These are phyloP conservation scores for Mesaphorura yosii DNA, from an alignment of 1,140 invertebrate genomes.

Conservation along the genomic window DNA sequence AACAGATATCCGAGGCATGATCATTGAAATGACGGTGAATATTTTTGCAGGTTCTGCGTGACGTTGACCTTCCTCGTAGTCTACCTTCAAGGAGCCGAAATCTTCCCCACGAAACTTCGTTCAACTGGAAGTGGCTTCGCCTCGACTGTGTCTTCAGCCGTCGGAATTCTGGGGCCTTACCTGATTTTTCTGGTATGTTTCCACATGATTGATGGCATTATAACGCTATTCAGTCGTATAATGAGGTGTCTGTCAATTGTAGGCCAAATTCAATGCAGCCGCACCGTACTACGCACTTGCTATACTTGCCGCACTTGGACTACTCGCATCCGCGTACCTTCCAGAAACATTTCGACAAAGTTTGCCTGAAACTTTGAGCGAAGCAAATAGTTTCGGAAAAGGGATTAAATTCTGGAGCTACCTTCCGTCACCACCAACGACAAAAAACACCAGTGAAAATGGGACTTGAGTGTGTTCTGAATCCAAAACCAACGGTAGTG, in stretches of 20 bases:
- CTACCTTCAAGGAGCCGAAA: constrained; percentile 44
- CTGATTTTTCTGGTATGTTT: constrained; percentile 20
- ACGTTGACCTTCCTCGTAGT: constrained; percentile 50
- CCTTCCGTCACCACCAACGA: constrained; percentile 2
- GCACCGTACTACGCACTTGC: constrained; percentile 33
- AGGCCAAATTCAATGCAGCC: constrained; percentile 20
- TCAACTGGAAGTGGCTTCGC: constrained; percentile 21
- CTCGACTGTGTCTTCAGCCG: not conserved
- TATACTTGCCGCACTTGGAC: constrained; percentile 30
- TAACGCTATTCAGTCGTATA: too few species aligned
- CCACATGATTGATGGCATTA: constrained; percentile 11
- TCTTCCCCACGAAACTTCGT: constrained; percentile 39
- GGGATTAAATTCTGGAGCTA: constrained; percentile 34
- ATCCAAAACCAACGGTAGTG: not conserved
- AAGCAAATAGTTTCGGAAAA: constrained; percentile 34
- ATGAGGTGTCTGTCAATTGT: too few species aligned
- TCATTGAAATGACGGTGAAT: too few species aligned
- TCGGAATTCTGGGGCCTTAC: constrained; percentile 16
- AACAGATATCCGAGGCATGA: not conserved
- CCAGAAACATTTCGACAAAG: constrained; percentile 24
- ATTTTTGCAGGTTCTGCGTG: constrained; percentile 36
- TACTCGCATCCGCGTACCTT: constrained; percentile 31
- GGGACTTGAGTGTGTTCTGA: not conserved
- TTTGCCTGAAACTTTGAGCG: constrained; percentile 35
- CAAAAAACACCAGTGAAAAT: not conserved